These are phyloP conservation scores for Alectoris magna DNA, from an alignment of 2,797 vertebrate species.

Conservation along the genomic window DNA sequence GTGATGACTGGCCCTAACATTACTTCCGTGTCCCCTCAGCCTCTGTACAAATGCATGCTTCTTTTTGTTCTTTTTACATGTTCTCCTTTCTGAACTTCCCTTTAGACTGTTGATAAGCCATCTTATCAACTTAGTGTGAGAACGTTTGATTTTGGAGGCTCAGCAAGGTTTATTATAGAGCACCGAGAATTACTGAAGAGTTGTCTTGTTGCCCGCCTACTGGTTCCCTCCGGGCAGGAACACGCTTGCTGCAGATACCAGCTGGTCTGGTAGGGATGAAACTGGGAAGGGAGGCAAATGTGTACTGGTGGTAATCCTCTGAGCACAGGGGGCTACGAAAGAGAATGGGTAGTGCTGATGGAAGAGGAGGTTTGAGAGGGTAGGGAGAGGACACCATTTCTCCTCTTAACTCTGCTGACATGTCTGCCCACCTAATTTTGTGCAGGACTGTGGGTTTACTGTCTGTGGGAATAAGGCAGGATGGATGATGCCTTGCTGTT, in stretches of 20 bases:
- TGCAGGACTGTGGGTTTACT: not conserved
- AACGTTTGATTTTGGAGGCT: not conserved
- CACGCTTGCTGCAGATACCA: not conserved
- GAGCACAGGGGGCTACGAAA: not conserved
- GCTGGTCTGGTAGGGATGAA: not conserved
- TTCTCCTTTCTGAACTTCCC: conserved; percentile 19
- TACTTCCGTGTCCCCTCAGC: fast-evolving
- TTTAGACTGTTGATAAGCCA: not conserved
- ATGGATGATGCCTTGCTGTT: not conserved
- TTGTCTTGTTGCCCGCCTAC: not conserved
- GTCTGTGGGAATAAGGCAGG: not conserved
- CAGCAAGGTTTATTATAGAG: not conserved
- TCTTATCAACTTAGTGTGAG: not conserved
- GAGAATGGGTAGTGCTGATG: not conserved
- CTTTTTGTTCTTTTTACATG: not conserved
- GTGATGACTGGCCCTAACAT: not conserved
- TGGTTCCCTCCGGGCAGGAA: not conserved
- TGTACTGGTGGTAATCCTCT: not conserved
- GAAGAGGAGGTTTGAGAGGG: not conserved
- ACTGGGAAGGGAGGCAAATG: not conserved
- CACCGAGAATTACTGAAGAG: not conserved
- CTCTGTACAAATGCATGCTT: not conserved
- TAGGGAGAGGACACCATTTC: not conserved
- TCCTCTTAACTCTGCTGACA: not conserved
- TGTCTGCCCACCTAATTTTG: not conserved